A percentile compares a stretch with the other conserved stretches of the same genome.
Evolutionary conservation across 2,888 invertebrate species (phyloP).

Genomic region (Acronicta alni): DNA sequence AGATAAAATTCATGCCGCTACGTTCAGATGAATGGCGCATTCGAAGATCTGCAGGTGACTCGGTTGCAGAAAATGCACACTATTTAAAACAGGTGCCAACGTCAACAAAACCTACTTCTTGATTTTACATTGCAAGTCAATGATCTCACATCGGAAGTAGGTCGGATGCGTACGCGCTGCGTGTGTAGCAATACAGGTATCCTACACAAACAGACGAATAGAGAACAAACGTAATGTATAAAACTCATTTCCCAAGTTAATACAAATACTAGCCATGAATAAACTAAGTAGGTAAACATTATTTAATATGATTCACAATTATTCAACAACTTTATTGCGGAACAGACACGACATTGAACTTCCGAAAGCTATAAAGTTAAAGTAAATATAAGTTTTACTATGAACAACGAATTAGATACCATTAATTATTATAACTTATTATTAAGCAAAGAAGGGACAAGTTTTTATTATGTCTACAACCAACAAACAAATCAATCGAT

Average conservation of each 20-base stretch:
- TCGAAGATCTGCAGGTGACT: constrained; percentile 12
- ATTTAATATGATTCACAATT: constrained; percentile 13
- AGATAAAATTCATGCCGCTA: background rate
- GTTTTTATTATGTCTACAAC: background rate
- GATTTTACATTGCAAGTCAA: constrained; percentile 56
- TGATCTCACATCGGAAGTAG: constrained; percentile 53
- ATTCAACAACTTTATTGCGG: constrained; percentile 26
- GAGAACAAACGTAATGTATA: constrained; percentile 10
- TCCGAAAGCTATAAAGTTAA: constrained; percentile 17
- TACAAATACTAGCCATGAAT: background rate
- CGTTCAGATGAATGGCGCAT: constrained; percentile 27
- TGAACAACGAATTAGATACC: too few species aligned
- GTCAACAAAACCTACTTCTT: constrained; percentile 59
- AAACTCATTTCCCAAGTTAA: background rate
- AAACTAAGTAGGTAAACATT: constrained; percentile 13
- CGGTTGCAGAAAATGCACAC: constrained; percentile 45
- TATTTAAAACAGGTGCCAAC: constrained; percentile 51
- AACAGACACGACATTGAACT: constrained; percentile 25
- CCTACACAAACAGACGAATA: constrained; percentile 14
- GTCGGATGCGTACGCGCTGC: constrained; percentile 43
- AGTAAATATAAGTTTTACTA: constrained; percentile 10
- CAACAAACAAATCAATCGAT: constrained; percentile 1
- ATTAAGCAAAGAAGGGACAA: background rate
- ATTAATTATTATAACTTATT: too few species aligned
- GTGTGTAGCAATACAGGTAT: constrained; percentile 30